Conservation (phyloP, 2,113 vertebrate genomes). For the Macroglossus sobrinus region DNA sequence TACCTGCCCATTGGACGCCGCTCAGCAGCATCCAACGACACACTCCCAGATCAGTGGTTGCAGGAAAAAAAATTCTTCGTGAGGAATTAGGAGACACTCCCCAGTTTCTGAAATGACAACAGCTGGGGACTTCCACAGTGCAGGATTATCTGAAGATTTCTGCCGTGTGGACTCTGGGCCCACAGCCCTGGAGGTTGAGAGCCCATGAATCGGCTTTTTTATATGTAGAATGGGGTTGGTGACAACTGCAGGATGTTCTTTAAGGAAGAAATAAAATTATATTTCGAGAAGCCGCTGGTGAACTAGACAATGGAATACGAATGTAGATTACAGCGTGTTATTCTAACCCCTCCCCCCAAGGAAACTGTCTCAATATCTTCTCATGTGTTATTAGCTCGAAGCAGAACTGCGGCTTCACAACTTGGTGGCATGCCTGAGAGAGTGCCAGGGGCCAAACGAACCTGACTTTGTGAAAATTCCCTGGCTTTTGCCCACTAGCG, state of each 20-base stretch:
- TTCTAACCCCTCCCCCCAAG: neutral
- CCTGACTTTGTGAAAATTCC: neutral
- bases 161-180: neutral
- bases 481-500: neutral
- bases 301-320: neutral
- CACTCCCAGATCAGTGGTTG: neutral
- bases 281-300: neutral
- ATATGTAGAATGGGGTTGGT: neutral
- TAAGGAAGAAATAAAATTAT: neutral
- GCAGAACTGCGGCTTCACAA: neutral
- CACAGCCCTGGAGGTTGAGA: neutral
- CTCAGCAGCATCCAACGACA: neutral
- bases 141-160: fast-evolving
- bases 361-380: neutral
- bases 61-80: neutral
- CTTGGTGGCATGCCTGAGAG: neutral
- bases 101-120: neutral
- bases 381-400: neutral
- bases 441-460: neutral
- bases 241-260: neutral
- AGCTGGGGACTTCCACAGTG: neutral
- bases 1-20: neutral
- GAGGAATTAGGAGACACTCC: neutral
- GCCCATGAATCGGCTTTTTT: neutral
- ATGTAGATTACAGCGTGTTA: neutral